Conservation (phyloP, 2,797 vertebrate species). For the Sebastes umbrosus region DNA sequence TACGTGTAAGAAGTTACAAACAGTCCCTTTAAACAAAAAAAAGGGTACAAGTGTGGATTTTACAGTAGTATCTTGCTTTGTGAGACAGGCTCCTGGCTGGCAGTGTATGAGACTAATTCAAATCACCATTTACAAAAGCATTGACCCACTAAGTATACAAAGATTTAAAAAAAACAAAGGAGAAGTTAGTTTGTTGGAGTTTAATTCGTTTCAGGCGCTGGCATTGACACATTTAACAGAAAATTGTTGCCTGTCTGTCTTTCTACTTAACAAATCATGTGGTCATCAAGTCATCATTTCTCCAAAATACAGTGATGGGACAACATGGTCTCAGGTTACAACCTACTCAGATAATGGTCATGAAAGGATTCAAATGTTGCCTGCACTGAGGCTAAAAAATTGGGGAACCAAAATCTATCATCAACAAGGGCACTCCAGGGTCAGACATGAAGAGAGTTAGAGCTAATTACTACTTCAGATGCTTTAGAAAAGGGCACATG, state of each 20-base stretch:
- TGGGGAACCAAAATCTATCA: background rate
- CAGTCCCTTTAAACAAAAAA: too few relatives aligned
- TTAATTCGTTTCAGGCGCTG: conserved; percentile 64
- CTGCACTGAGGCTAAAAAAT: background rate
- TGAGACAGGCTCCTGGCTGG: background rate
- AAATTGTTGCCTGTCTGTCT: conserved; percentile 28
- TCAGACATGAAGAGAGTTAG: background rate
- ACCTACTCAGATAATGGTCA: background rate
- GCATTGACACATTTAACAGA: conserved; percentile 57
- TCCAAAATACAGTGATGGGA: background rate
- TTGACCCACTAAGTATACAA: background rate
- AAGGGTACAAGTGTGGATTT: background rate
- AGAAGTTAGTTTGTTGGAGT: conserved; percentile 52
- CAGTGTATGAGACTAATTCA: background rate
- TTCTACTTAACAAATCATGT: conserved; percentile 27
- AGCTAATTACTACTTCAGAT: background rate
- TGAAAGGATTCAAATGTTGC: background rate
- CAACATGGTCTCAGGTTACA: background rate
- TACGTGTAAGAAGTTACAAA: too few relatives aligned
- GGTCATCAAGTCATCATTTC: conserved; percentile 24
- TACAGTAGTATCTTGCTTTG: background rate
- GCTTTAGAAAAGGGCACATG: background rate
- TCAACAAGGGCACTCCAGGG: background rate
- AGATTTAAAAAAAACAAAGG: background rate
- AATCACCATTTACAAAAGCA: background rate